Evolutionary conservation across 2,797 vertebrate species (phyloP), one percentile per base, ranked within the genome.

Genomic region (Spinus olivaceus): DNA sequence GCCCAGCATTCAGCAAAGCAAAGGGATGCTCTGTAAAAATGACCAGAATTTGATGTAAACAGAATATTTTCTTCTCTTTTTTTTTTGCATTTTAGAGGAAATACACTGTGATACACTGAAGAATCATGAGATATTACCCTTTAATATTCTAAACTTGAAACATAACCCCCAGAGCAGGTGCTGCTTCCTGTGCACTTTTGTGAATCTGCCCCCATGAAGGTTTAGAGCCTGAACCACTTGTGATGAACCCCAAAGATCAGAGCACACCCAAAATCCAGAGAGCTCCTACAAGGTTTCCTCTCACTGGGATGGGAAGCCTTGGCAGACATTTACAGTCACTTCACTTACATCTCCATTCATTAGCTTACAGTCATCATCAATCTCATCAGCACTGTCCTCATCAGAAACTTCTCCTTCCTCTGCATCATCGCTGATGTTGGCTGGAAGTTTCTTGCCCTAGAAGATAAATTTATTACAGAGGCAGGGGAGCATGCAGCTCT

Each of bases 331-430:
- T 8, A 18, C 24, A 61, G 42, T 70, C 22, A 25, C 50, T 46
- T 41, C 59, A 98, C 99, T 94, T 98, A 99, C 99, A 57, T 99
- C 99, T 97, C 99, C 99, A 3, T 99, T 98, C 97, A 99, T 98
- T 54, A 99, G 96, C 95, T 99, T 99, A 92, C 98, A 99, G 96
- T 99, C 99, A 2, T 99, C 99, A 12, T 99, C 99, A 35, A 99
- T 99, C 97, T 99, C 99, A 12, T 99, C 99, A 0, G 99, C 99
- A 0, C 99, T 99, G 98, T 99, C 99, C 94, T 99, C 99, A 3
- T 99, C 99, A 0, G 99, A 99, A 86, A 99, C 99, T 42, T 99
- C 99, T 1, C 99, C 99, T 92, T 99, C 99, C 80, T 99, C 99
- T 1, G 98, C 99, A 4, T 99, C 98, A 78, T 99, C 99, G 0